Base-by-base conservation (phyloP, 2,113 vertebrate genomes). In the Elephantulus edwardii region DNA sequence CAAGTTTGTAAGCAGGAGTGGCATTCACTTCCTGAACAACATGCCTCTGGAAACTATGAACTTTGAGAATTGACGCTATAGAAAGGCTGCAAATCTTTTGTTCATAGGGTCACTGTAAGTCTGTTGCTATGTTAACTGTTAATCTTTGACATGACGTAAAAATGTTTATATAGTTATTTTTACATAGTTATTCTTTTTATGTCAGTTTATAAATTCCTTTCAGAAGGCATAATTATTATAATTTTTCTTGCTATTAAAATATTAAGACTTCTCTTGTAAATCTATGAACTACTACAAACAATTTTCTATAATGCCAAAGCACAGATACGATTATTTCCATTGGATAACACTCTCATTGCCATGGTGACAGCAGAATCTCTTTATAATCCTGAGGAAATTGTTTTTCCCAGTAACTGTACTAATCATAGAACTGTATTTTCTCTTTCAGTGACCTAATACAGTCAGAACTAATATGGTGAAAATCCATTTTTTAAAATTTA, bases 381-480 rank as follows among this genome's bases (percentile, higher is more conserved):
- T 89, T 40, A 90, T 17, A 10, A 6, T 42, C n/a, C 56, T 68
- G 10, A 75, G 89, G 68, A 81, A 83, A 84, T 42, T 84, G n/a
- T 93, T 82, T n/a, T 89, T 89, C 40, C 50, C 70, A 84, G 91
- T 26, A 62, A 74, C n/a, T 86, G 79, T 81, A 80, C 40, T 91
- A 75, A 72, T 28, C 17, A 91, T 66, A 84, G 44, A 95, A 93
- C 4, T 24, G 75, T 78, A n/a, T 70, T 60, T 89, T 90, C 40
- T 95, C 74, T 93, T 83, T 83, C 16, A 89, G 40, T 93, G 89
- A 95, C 83, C 92, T 38, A 62, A 77, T 78, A 95, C 62, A 87
- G 81, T 93, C 96, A 91, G 54, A 94, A 89, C n/a, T 52, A 91
- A 28, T 95, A 95, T 92, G 60, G 44, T 60, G 19, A 70, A 95